Base-by-base conservation (phyloP, 2,797 vertebrate genomes). In the Champsocephalus gunnari region DNA sequence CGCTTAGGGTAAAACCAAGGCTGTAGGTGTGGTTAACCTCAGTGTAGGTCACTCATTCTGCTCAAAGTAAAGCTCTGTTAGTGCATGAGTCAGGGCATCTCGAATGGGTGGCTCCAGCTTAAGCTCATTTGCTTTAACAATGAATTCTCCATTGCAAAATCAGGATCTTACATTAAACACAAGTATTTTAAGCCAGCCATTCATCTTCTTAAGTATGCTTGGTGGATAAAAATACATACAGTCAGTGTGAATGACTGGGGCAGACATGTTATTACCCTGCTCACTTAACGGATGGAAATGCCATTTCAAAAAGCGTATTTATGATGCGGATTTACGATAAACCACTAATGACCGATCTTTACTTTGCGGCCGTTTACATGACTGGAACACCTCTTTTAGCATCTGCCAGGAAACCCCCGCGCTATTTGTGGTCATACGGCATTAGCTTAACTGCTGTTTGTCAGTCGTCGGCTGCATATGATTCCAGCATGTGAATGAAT, bases 21-120 rank as follows among this genome's bases (percentile, higher is more conserved):
- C 91, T 70, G 51, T 84, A 89, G 89, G 84, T 92, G 90, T 92
- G 90, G 92, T 92, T 92, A 92, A 93, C 92, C 90, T 92, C 92
- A 92, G 56, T 38, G 79, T 62, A 75, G 90, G 91, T 84, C 90
- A 84, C 80, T 92, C 81, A 72, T 69, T 77, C 81, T 80, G 78
- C 87, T 77, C 73, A 71, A 77, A 85, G 84, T 75, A 71, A 79
- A 81, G 72, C 87, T 78, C 57, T 61, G 82, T 80, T 80, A 83
- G 73, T 50, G 70, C 68, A 75, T 82, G 78, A 87, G 71, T 84
- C 77, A 79, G 61, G 47, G 49, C 38, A 71, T 78, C 64, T 77
- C 73, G 57, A 66, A 82, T 48, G 73, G 45, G 58, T 56, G 76
- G 58, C 79, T 81, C 70, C 73, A 75, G 19, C 41, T 47, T 56